phyloP scores from a whole-genome alignment of 2,113 vertebrate genomes.

The Neoarius graeffei region DNA sequence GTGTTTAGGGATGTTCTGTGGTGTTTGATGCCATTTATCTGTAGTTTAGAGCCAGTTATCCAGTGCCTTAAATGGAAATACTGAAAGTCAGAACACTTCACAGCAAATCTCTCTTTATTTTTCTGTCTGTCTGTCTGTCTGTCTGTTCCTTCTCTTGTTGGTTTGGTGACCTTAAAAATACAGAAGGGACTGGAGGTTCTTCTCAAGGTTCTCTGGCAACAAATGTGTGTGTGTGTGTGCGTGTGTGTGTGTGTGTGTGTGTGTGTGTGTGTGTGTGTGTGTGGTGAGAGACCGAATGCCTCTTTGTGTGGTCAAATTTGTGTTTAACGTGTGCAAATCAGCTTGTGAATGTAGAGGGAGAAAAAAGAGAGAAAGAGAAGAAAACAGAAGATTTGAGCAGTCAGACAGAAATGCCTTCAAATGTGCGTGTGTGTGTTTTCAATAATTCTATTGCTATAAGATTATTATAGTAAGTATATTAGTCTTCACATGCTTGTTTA shows the following conservation, averaged over 20 bases:
- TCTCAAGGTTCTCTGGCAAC: background rate
- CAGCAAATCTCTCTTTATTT: background rate
- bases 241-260: slow-evolving; percentile 16
- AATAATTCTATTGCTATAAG: background rate
- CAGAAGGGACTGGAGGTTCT: background rate
- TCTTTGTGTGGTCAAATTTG: background rate
- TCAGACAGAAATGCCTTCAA: background rate
- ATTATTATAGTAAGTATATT: background rate
- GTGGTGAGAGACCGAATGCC: slow-evolving; percentile 12
- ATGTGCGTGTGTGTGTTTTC: background rate
- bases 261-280: slow-evolving; percentile 11
- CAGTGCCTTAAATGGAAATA: background rate
- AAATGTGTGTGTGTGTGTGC: background rate
- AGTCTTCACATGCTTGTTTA: background rate
- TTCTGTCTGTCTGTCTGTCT: background rate
- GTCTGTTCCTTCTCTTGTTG: background rate
- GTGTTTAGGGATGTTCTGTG: background rate
- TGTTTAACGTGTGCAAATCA: slow-evolving; percentile 14
- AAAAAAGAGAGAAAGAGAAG: background rate
- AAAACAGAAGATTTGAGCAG: background rate
- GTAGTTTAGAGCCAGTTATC: background rate
- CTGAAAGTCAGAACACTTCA: no score
- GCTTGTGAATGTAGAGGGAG: background rate
- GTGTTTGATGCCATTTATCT: background rate
- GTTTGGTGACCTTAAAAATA: background rate